Evolutionary conservation across 2,888 invertebrate species (phyloP), one percentile per base, ranked within the genome.

Genomic region (Platypus cylindrus): DNA sequence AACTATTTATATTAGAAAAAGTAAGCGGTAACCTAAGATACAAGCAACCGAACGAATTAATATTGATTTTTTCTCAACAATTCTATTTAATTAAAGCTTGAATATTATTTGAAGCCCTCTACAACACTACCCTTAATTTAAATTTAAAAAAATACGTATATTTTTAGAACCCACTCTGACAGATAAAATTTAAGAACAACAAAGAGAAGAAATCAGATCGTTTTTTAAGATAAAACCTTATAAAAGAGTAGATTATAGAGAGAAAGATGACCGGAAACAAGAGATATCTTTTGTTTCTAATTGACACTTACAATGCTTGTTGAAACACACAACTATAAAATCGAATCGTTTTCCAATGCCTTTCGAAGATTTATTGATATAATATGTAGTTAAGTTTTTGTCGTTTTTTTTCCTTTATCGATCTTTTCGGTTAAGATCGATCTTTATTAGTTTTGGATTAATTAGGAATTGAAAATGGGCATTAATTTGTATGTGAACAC

Each of bases 211-310:
- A 35, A 35, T 20, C 29, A 37, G 37, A 37, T 37, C 30, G 22
- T 28, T 33, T 24, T 33, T 31, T 31, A 32, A 24, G 36, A 36
- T 39, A 36, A 36, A 33, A 32, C 32, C n/a, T n/a, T n/a, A n/a
- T n/a, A n/a, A 32, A 20, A 32, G 34, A 30, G 37, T 28, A 31
- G 37, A 34, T n/a, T n/a, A n/a, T 37, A 40, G 31, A 22, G 40
- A 5, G 33, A 41, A 48, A 51, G 47, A 46, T 48, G 49, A 50
- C 57, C 56, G 57, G 57, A 56, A 58, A 58, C 55, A 50, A 51
- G 54, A 50, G 55, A 52, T 56, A 57, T 53, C 55, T 55, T 54
- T 53, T 50, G 48, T 51, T 46, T 49, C 50, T 56, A 58, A 56
- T 58, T 58, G 58, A 58, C 55, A 55, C 52, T 48, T 55, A 48